A percentile compares a stretch with the other conserved stretches of the same genome.
phyloP scores from a whole-genome alignment of 1,140 invertebrate species.

The Palaemon carinicauda region DNA sequence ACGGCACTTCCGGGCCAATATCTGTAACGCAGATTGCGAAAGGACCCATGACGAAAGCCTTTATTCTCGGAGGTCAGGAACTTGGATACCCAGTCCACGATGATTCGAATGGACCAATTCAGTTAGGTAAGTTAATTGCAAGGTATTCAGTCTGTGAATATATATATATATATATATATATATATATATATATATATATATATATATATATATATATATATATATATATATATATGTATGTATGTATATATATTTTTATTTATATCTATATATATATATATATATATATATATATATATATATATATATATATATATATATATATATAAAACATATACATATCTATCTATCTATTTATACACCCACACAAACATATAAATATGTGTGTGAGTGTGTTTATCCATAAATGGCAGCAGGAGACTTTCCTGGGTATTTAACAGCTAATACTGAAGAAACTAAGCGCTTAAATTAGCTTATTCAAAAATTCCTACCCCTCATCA shows the following conservation, averaged over 20 bases:
- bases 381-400: too few relatives aligned
- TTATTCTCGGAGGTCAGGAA: not conserved
- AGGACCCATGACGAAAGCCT: not conserved
- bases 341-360: too few relatives aligned
- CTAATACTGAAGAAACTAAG: too few relatives aligned
- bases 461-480: too few relatives aligned
- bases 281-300: not conserved
- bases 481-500: too few relatives aligned
- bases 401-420: too few relatives aligned
- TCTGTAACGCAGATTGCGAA: not conserved
- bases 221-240: not conserved
- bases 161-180: not conserved
- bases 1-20: not conserved
- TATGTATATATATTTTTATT: not conserved
- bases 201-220: not conserved
- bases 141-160: not conserved
- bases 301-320: too few relatives aligned
- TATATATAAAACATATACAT: too few relatives aligned
- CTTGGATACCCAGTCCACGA: slow-evolving; percentile 13
- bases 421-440: too few relatives aligned
- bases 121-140: not conserved
- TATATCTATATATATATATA: not conserved
- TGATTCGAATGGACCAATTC: not conserved
- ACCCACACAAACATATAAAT: too few relatives aligned
- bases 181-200: not conserved